Evolutionary conservation across 2,113 vertebrate species (phyloP), one percentile per base, ranked within the genome.

Genomic region (Scartelaos histophorus): DNA sequence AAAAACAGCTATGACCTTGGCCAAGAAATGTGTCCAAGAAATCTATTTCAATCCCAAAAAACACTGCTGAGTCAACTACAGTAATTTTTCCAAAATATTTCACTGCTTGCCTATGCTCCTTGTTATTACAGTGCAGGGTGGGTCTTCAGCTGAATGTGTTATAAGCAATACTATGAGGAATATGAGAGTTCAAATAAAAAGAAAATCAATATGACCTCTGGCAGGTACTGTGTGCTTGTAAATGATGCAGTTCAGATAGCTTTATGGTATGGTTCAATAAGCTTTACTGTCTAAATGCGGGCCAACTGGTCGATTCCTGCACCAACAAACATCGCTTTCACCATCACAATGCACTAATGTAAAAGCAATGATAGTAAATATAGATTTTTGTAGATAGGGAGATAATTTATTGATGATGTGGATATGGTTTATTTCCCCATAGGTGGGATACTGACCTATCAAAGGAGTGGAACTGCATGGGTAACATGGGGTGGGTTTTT

Each of bases 391-490:
- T 1, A 49, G 24, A 60, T 67, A n/a, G 68, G 43, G 35, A 10
- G 24, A 34, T 34, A 5, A 53, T 58, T 16, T 3, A 62, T 22
- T 1, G 43, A 60, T 66, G 24, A 3, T 53, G 69, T 35, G 19
- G 66, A 16, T 65, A 29, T 74, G 35, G 12, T 29, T 70, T 57
- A 46, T 47, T 49, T 22, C 13, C 21, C 21, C 69, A 24, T 15
- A 70, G 72, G 49, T 67, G 24, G 58, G 69, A 21, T 19, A 38
- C 74, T 17, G 12, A 99, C 98, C 98, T 98, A 95, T 99, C 98
- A 72, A 99, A 99, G 29, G 98, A 99, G 91, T 99, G 98, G 90
- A 98, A 99, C 95, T 99, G 98, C 98, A 99, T 97, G 72, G 97
- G 98, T 81, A 99, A 95, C 92, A 98, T 96, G 46, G 96, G 93